Evolutionary conservation across 92 coral and sea anemone genomes (phyloP).

Genomic region (Porites lobata): DNA sequence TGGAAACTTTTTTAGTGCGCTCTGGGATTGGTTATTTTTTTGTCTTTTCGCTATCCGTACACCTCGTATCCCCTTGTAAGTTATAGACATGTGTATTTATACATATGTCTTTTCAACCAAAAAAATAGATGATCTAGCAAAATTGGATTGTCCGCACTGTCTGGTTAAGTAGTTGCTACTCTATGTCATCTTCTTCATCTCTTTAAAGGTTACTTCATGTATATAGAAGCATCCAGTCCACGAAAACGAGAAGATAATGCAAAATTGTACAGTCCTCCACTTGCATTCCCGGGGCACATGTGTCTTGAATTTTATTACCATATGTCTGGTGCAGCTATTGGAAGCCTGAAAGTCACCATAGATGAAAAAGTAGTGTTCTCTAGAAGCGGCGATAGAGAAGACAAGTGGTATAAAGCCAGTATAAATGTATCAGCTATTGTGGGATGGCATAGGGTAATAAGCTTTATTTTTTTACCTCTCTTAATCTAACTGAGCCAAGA

Average conservation of each 20-base stretch:
- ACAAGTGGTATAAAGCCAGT: background rate
- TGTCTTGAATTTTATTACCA: conserved; percentile 58
- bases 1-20: too few species aligned
- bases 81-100: too few species aligned
- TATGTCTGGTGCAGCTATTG: conserved; percentile 50
- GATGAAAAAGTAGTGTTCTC: background rate
- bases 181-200: background rate
- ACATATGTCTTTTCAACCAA: too few species aligned
- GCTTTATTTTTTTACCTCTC: too few species aligned
- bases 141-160: too few species aligned
- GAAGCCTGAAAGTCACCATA: conserved; percentile 24
- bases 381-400: conserved; percentile 18
- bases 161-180: too few species aligned
- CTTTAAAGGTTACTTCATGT: conserved; percentile 52
- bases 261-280: conserved; percentile 17
- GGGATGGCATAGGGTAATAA: conserved; percentile 13
- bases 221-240: conserved; percentile 57
- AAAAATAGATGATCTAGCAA: too few species aligned
- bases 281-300: conserved; percentile 5
- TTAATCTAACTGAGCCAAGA: too few species aligned
- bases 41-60: too few species aligned
- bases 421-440: background rate
- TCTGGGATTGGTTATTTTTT: too few species aligned
- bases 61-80: too few species aligned
- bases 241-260: conserved; percentile 46